These are phyloP conservation scores for Barnardius zonarius DNA, from an alignment of 2,113 vertebrate species.

Conservation along the genomic window DNA sequence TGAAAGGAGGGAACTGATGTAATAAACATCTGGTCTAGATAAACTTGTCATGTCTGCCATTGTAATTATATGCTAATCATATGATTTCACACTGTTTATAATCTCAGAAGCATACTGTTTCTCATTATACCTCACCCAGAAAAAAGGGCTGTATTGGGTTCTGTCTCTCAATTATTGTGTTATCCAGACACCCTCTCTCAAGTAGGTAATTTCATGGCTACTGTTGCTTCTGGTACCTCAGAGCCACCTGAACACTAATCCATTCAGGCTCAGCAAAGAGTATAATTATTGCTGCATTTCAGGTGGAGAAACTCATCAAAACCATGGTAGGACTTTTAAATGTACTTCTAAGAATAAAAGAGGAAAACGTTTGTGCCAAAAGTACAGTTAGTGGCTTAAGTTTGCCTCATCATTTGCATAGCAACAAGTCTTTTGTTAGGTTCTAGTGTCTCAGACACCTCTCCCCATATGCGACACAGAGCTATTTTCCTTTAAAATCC, in stretches of 20 bases:
- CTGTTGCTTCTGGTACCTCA: background rate
- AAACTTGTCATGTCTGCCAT: background rate
- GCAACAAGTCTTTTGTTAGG: background rate
- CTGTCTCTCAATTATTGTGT: background rate
- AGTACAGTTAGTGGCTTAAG: background rate
- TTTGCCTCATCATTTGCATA: background rate
- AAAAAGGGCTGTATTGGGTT: background rate
- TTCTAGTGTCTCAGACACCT: background rate
- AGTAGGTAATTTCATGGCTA: background rate
- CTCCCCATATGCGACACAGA: background rate
- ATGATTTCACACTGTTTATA: conserved; percentile 17
- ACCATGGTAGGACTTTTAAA: background rate
- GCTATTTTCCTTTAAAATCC: background rate
- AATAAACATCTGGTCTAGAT: background rate
- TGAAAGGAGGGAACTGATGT: background rate
- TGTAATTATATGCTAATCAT: conserved; percentile 9
- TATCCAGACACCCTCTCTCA: background rate
- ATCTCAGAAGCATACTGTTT: background rate
- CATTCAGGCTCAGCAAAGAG: background rate
- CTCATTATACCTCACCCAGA: background rate
- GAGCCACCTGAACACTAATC: background rate
- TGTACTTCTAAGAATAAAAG: background rate
- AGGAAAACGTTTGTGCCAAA: background rate
- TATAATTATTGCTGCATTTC: background rate
- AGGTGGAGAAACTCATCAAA: background rate